phyloP scores from a whole-genome alignment of 2,888 invertebrate genomes.

The Schizaphis graminum region DNA sequence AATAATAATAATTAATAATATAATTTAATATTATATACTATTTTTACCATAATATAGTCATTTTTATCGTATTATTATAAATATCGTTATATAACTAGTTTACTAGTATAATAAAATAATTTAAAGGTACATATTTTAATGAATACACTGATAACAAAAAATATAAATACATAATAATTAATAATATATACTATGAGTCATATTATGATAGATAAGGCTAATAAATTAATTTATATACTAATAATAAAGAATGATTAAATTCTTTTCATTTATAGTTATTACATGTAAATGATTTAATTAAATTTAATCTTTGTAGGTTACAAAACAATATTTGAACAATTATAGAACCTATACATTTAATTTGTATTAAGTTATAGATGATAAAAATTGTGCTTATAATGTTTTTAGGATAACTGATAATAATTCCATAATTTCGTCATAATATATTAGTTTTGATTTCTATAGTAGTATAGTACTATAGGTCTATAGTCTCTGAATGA shows the following conservation, averaged over 20 bases:
- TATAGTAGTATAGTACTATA: too few species aligned
- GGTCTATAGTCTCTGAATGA: neutral
- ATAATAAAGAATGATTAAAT: neutral
- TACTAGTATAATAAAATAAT: slow-evolving; percentile 1
- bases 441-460: too few species aligned
- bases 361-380: neutral
- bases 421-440: neutral
- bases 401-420: neutral
- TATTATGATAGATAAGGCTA: neutral
- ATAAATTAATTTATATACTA: neutral
- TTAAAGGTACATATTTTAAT: neutral
- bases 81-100: neutral
- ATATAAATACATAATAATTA: neutral
- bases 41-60: neutral
- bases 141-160: neutral
- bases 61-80: neutral
- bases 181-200: neutral
- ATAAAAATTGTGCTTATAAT: neutral
- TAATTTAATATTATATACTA: too few species aligned
- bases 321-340: neutral
- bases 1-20: too few species aligned
- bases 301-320: neutral
- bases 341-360: neutral
- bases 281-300: neutral
- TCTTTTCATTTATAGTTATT: neutral